Evolutionary conservation across 2,888 invertebrate species (phyloP), one percentile per base, ranked within the genome.

Genomic region (Creontiades dilutus): DNA sequence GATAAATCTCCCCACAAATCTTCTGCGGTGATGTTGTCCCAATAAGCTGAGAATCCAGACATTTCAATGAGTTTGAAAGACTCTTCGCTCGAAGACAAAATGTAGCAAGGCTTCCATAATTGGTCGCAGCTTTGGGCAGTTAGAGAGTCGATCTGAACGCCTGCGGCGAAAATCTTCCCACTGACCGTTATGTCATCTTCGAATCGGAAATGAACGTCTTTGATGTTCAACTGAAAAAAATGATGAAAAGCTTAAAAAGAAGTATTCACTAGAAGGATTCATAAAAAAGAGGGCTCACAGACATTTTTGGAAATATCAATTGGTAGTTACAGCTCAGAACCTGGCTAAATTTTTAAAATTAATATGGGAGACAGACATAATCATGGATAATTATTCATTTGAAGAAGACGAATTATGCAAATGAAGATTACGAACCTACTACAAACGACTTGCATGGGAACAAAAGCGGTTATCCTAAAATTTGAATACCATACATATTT

Each of bases 141-240:
- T 91, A 99, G 94, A 48, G 97, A 96, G 92, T 97, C 97, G 92
- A 98, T 96, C 90, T 96, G 96, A 68, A 99, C 94, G 14, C 99
- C 99, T 93, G 97, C 96, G 61, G 98, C 97, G 93, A 99, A 96
- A 52, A 96, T 95, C 91, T 92, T 92, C 81, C 95, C 94, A 27
- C 95, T 95, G 91, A 96, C 95, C 16, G 97, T 96, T 19, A 95
- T 93, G 68, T 95, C 95, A 94, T 99, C 99, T 94, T 99, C 99
- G 94, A 98, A 99, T 7, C 99, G 96, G 91, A 99, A 95, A 93
- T 99, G 99, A 19, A 99, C 98, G 94, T 99, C 98, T 92, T 96
- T 96, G 91, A 99, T 96, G 93, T 97, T 97, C 81, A 99, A 93
- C 96, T 98, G 94, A 90, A 9, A 68, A 23, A 68, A 9, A 68